Conservation (phyloP, 2,888 invertebrate species). For the Napeogenes sylphis region DNA sequence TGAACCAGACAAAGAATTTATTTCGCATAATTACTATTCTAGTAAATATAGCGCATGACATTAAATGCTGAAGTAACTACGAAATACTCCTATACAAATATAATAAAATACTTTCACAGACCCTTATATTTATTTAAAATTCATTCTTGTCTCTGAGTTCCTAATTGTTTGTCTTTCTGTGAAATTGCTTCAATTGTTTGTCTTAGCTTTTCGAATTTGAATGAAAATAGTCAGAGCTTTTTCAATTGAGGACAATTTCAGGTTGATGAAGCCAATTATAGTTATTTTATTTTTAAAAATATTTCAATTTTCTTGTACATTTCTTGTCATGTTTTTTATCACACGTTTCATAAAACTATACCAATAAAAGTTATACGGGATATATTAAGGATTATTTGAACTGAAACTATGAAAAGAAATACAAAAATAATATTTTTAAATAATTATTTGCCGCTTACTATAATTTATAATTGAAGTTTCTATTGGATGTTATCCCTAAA, state of each 20-base stretch:
- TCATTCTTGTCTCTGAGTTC: constrained; percentile 38
- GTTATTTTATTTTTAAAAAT: neutral
- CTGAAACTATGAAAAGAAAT: too few species aligned
- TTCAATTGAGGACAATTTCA: constrained; percentile 10
- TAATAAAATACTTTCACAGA: constrained; percentile 4
- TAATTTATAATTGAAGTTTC: too few species aligned
- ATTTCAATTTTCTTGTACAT: neutral
- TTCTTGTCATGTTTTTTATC: too few species aligned
- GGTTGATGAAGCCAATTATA: neutral
- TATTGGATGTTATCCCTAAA: too few species aligned
- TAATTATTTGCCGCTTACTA: too few species aligned
- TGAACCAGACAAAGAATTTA: too few species aligned
- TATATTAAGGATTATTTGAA: too few species aligned
- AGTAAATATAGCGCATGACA: neutral
- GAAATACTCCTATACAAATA: neutral
- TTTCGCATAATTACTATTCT: too few species aligned
- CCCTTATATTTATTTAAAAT: constrained; percentile 40
- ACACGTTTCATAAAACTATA: too few species aligned
- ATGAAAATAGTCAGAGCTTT: constrained; percentile 33
- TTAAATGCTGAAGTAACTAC: too few species aligned
- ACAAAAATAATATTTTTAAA: too few species aligned
- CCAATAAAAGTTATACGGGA: too few species aligned
- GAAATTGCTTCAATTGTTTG: constrained; percentile 41
- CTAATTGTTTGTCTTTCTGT: constrained; percentile 49
- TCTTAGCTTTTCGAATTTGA: constrained; percentile 45